Percentiles rank a stretch among this genome's conserved stretches.
These are phyloP conservation scores for Ochropleura leucogaster DNA, from an alignment of 2,888 invertebrate species.

Conservation along the genomic window DNA sequence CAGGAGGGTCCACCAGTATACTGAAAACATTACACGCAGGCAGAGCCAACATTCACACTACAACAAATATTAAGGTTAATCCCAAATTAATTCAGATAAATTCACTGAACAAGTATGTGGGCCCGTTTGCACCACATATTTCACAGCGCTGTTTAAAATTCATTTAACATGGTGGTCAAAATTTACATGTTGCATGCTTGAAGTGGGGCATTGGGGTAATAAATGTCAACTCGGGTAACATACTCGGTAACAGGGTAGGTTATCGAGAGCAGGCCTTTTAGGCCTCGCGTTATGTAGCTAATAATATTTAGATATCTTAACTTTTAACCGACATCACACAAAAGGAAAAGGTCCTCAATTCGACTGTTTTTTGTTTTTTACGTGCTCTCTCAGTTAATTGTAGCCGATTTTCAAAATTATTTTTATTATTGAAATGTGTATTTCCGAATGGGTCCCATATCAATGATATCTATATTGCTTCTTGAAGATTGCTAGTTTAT, in stretches of 20 bases:
- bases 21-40: neutral
- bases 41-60: neutral
- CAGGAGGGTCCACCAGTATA: too few relatives aligned
- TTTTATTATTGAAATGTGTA: too few relatives aligned
- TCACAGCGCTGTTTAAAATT: constrained; percentile 65
- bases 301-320: constrained; percentile 4
- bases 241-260: constrained; percentile 35
- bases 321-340: too few relatives aligned
- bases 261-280: constrained; percentile 9
- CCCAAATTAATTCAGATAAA: constrained; percentile 32
- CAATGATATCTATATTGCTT: too few relatives aligned
- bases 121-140: constrained; percentile 49
- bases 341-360: too few relatives aligned
- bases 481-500: too few relatives aligned
- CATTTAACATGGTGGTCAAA: constrained; percentile 67
- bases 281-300: neutral
- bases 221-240: constrained; percentile 60
- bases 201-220: constrained; percentile 68
- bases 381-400: too few relatives aligned
- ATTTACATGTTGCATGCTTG: constrained; percentile 67
- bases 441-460: too few relatives aligned
- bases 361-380: too few relatives aligned
- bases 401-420: too few relatives aligned
- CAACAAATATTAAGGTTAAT: constrained; percentile 19
- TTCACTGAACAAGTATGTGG: constrained; percentile 34